Conservation (phyloP, 2,113 vertebrate species). For the Macquaria australasica region DNA sequence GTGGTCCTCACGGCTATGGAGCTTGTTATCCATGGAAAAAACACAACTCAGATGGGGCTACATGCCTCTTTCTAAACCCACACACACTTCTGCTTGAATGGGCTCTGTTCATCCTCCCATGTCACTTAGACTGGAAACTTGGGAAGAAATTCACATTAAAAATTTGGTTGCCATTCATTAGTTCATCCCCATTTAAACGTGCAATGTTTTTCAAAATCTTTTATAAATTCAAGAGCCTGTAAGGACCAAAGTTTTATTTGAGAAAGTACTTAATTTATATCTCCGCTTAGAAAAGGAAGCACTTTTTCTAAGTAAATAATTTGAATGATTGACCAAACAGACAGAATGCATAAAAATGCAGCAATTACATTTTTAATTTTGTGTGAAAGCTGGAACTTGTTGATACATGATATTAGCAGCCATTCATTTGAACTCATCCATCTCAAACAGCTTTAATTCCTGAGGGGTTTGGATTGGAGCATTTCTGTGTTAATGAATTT, state of each 20-base stretch:
- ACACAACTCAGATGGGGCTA: constrained; percentile 45
- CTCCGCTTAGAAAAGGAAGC: not conserved
- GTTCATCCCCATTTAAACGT: not conserved
- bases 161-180: not conserved
- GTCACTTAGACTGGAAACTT: constrained; percentile 39
- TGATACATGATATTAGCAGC: constrained; percentile 14
- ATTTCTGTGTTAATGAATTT: constrained; percentile 35
- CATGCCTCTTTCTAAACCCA: constrained; percentile 54
- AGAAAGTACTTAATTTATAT: not conserved
- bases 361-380: not conserved
- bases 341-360: not conserved
- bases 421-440: constrained; percentile 25
- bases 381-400: not conserved
- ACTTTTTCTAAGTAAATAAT: not conserved
- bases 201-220: not conserved
- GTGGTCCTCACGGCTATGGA: constrained; percentile 60
- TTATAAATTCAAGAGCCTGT: not conserved
- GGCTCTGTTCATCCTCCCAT: constrained; percentile 31
- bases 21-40: constrained; percentile 73
- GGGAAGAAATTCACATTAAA: constrained; percentile 14
- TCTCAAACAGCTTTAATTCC: constrained; percentile 22
- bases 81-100: constrained; percentile 58
- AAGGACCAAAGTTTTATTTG: not conserved
- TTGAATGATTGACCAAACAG: constrained; percentile 1
- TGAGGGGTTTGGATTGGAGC: constrained; percentile 10